Base-by-base conservation (phyloP, 2,797 vertebrate genomes). In the Cygnus olor region DNA sequence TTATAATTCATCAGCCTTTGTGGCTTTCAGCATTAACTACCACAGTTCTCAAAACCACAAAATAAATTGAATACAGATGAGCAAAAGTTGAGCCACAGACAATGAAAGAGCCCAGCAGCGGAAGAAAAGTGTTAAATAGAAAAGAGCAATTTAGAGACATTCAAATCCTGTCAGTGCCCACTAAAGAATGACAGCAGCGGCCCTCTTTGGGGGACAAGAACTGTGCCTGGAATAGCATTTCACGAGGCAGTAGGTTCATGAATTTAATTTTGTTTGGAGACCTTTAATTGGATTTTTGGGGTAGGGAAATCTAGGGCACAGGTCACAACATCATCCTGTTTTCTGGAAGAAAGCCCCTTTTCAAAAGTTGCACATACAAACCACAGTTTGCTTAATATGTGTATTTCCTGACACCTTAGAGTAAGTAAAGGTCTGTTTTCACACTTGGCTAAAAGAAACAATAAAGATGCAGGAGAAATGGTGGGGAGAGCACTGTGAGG, bases 1-100 rank as follows among this genome's bases (percentile, higher is more conserved):
- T 91, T 83, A 60, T 47, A 72, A 69, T 27, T 74, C 58, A 57
- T 56, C 0, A 0, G 24, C 21, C 47, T 89, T 73, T 0, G 0
- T 0, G 0, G 36, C 44, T 81, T 89, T 36, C 32, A 27, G 61
- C 49, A 20, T 89, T 81, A 91, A 90, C 69, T 88, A 45, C 82
- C 63, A 42, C 63, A 47, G 38, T 34, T 84, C 70, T 68, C 53
- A 69, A 93, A 92, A 32, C 77, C 79, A 71, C 65, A 53, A 83
- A 85, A 71, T 74, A 89, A 93, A 88, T 15, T 80, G 65, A 76
- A 71, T 54, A n/a, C 69, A 94, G 77, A 72, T 56, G 63, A 86
- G 51, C 25, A 84, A 84, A 71, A 76, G 30, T 58, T 57, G 85
- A 80, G 47, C 8, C 65, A 80, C 14, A 64, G 61, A 82, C 36